phyloP scores from a whole-genome alignment of 1,140 invertebrate genomes.

The Aphis craccivora region DNA sequence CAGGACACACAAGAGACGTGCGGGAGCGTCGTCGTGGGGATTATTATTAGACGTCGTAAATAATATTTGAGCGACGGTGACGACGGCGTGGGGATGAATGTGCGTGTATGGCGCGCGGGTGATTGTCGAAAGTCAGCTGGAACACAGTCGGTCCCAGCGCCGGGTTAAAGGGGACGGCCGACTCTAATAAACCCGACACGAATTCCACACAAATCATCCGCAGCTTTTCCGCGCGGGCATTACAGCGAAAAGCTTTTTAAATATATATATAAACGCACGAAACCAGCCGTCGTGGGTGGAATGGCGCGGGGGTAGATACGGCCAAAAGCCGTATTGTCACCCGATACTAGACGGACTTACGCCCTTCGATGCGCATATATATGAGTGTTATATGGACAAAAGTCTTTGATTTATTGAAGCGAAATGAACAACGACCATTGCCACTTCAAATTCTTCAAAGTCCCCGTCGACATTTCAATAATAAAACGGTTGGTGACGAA shows the following conservation, averaged over 20 bases:
- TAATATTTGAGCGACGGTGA: slow-evolving; percentile 15
- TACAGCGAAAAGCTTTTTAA: slow-evolving; percentile 57
- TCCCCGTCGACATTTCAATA: slow-evolving; percentile 51
- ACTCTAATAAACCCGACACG: slow-evolving; percentile 58
- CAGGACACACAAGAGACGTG: background rate
- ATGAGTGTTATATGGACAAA: background rate
- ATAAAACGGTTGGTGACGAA: background rate
- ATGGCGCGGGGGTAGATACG: background rate
- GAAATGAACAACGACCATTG: slow-evolving; percentile 42
- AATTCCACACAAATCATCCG: slow-evolving; percentile 57
- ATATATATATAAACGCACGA: slow-evolving; percentile 49
- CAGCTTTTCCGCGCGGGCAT: slow-evolving; percentile 53
- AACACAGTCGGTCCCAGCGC: slow-evolving; percentile 7
- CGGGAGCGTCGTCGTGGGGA: background rate
- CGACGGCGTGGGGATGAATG: slow-evolving; percentile 24
- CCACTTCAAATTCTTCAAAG: slow-evolving; percentile 40
- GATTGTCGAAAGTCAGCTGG: slow-evolving; percentile 57
- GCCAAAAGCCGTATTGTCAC: slow-evolving; percentile 40
- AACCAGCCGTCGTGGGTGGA: background rate
- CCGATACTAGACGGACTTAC: slow-evolving; percentile 34
- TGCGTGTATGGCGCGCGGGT: background rate
- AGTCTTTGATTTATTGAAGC: slow-evolving; percentile 55
- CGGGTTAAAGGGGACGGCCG: slow-evolving; percentile 25
- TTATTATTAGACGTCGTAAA: slow-evolving; percentile 58
- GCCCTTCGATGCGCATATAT: slow-evolving; percentile 32